A percentile compares a stretch with the other conserved stretches of the same genome.
Evolutionary conservation across 2,113 vertebrate species (phyloP).

Genomic region (Isurus oxyrinchus): DNA sequence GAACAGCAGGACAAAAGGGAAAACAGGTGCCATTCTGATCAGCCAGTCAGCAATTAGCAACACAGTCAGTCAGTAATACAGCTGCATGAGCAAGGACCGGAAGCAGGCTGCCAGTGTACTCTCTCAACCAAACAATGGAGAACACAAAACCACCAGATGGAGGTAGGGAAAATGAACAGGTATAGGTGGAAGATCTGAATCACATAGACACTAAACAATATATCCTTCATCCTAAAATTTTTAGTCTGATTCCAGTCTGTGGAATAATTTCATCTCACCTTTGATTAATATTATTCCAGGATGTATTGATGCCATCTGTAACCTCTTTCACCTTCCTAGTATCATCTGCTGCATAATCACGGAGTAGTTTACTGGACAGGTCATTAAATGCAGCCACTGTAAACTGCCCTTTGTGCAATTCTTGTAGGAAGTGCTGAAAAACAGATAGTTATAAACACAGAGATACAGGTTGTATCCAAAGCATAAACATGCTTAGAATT

Average conservation of each 20-base stretch:
- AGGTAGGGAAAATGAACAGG: neutral
- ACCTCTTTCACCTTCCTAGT: constrained; percentile 85
- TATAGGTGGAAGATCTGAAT: neutral
- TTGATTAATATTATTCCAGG: constrained; percentile 78
- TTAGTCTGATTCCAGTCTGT: neutral
- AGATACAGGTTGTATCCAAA: neutral
- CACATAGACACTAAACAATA: neutral
- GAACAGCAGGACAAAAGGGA: neutral
- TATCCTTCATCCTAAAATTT: neutral
- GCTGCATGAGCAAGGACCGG: neutral
- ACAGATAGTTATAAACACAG: neutral
- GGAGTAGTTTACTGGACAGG: constrained; percentile 77
- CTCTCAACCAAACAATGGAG: neutral
- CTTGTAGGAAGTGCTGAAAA: constrained; percentile 72
- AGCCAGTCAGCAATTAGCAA: no score
- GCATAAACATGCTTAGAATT: neutral
- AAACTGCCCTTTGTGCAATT: constrained; percentile 72
- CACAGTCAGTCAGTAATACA: neutral
- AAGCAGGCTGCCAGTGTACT: neutral
- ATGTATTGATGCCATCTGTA: constrained; percentile 68
- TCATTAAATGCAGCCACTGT: constrained; percentile 72
- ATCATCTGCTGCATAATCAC: constrained; percentile 78
- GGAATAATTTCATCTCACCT: constrained; percentile 57
- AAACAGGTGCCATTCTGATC: neutral
- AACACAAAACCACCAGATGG: neutral